A percentile compares a stretch with the other conserved stretches of the same genome.
phyloP scores from a whole-genome alignment of 2,113 vertebrate species.

The Tyrannus savana region DNA sequence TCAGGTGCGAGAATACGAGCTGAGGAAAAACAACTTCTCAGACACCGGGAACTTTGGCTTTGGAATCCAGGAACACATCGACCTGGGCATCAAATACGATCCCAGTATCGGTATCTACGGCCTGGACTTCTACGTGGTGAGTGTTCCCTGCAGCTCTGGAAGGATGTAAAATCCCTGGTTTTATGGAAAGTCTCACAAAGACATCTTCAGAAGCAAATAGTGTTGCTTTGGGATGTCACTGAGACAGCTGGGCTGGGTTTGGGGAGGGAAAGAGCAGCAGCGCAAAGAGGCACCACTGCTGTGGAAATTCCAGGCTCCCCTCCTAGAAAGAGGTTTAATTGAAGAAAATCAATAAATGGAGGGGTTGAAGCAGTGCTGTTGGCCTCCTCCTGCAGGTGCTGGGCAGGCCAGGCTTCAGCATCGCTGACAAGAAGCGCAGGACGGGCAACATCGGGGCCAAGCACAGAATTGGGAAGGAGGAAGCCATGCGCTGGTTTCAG shows the following conservation, averaged over 20 bases:
- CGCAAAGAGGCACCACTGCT: accelerated
- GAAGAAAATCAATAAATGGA: accelerated
- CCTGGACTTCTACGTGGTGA: slow-evolving; percentile 98
- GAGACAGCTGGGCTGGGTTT: not conserved
- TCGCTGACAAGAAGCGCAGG: slow-evolving; percentile 97
- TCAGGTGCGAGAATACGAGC: slow-evolving; percentile 95
- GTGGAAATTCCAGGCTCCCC: not conserved
- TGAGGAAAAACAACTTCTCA: slow-evolving; percentile 98
- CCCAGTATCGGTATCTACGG: slow-evolving; percentile 99
- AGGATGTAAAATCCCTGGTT: not conserved
- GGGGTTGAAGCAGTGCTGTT: not conserved
- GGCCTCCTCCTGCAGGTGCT: slow-evolving; percentile 82
- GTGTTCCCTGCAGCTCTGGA: slow-evolving; percentile 14
- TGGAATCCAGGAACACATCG: slow-evolving; percentile 98
- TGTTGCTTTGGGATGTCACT: not conserved
- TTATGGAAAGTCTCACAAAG: not conserved
- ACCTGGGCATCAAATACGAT: slow-evolving; percentile 98
- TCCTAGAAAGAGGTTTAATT: not conserved
- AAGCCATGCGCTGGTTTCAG: slow-evolving; percentile 99
- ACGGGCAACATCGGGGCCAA: slow-evolving; percentile 93
- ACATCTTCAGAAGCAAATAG: not conserved
- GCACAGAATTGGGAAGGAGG: slow-evolving; percentile 98
- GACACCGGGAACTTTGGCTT: slow-evolving; percentile 99
- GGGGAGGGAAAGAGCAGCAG: not conserved
- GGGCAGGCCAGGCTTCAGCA: slow-evolving; percentile 97